phyloP scores from a whole-genome alignment of 2,888 invertebrate genomes.

The Hyppa rectilinea region DNA sequence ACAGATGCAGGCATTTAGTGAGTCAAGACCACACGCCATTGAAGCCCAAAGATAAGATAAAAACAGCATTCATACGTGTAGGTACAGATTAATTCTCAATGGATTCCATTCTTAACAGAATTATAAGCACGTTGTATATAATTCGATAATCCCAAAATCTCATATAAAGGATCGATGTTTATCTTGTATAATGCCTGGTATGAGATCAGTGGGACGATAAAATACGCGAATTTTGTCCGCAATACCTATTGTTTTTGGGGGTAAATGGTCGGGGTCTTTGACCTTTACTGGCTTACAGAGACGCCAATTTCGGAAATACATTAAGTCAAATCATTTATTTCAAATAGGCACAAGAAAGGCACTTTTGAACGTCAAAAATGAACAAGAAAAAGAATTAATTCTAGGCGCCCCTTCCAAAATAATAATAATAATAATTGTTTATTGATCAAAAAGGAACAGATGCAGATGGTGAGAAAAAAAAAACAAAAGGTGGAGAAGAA shows the following conservation, averaged over 20 bases:
- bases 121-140: conserved; percentile 51
- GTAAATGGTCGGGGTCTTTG: conserved; percentile 35
- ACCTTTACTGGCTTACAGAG: conserved; percentile 31
- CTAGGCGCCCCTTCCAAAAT: too few relatives aligned
- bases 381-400: too few relatives aligned
- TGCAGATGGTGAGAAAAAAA: too few relatives aligned
- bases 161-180: conserved; percentile 43
- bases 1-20: conserved; percentile 15
- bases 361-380: too few relatives aligned
- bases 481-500: too few relatives aligned
- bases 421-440: too few relatives aligned
- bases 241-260: conserved; percentile 46
- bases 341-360: too few relatives aligned
- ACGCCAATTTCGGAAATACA: conserved; percentile 28
- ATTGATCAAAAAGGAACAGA: too few relatives aligned
- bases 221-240: conserved; percentile 32
- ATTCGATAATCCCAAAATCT: conserved; percentile 48
- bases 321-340: too few relatives aligned
- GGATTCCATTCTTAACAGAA: conserved; percentile 41
- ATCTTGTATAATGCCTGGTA: conserved; percentile 42
- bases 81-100: conserved; percentile 35
- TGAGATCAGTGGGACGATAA: conserved; percentile 43
- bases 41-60: conserved; percentile 48
- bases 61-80: conserved; percentile 43
- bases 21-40: conserved; percentile 26